Evolutionary conservation across 2,888 invertebrate species (phyloP).

Genomic region (Hemaris fuciformis): DNA sequence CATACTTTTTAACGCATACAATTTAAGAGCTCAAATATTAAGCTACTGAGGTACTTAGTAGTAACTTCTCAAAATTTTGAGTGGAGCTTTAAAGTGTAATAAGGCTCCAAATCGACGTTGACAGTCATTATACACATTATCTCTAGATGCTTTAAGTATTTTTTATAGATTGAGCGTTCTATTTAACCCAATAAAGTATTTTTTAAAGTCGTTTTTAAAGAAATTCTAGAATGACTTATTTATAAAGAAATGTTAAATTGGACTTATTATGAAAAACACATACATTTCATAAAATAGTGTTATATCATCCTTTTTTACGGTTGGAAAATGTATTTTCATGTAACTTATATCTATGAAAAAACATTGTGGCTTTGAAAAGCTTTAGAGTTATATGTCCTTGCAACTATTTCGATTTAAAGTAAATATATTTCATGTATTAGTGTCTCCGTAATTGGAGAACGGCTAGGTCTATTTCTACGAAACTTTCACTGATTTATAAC

Average conservation of each 20-base stretch:
- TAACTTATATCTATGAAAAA: no score
- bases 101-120: background rate
- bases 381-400: background rate
- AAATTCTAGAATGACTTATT: background rate
- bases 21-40: background rate
- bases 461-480: background rate
- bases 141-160: background rate
- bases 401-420: background rate
- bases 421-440: background rate
- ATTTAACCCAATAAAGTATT: background rate
- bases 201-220: background rate
- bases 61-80: background rate
- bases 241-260: no score
- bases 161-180: no score
- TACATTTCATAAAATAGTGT: background rate
- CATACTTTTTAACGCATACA: background rate
- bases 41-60: background rate
- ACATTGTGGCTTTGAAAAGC: no score
- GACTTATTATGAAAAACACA: no score
- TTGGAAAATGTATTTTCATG: no score
- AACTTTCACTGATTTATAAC: background rate
- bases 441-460: background rate
- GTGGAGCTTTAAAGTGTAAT: background rate
- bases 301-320: background rate
- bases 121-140: background rate